These are phyloP conservation scores for Colletes gigas DNA, from an alignment of 1,140 invertebrate genomes.

Conservation along the genomic window DNA sequence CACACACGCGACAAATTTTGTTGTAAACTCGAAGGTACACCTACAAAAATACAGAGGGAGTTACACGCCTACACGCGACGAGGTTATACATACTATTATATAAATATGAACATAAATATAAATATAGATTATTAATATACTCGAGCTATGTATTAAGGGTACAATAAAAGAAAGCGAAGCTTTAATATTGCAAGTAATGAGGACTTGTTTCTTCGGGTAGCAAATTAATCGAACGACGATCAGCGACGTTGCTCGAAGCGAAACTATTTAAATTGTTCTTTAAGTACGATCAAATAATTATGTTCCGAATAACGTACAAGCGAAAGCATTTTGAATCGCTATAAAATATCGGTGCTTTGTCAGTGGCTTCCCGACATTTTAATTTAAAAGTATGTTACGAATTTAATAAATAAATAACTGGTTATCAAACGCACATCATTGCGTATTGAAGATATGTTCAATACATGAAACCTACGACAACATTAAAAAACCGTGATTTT, in stretches of 20 bases:
- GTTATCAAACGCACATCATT: too few relatives aligned
- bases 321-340: too few relatives aligned
- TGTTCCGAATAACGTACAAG: too few relatives aligned
- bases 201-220: slow-evolving; percentile 1
- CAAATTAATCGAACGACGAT: not conserved
- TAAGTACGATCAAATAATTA: not conserved
- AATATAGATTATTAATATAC: slow-evolving; percentile 72
- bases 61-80: slow-evolving; percentile 51
- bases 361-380: too few relatives aligned
- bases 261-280: not conserved
- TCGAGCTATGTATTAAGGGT: slow-evolving; percentile 73
- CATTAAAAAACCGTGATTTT: too few relatives aligned
- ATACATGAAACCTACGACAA: too few relatives aligned
- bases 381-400: too few relatives aligned
- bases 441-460: too few relatives aligned
- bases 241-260: not conserved
- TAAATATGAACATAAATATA: slow-evolving; percentile 48
- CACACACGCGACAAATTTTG: slow-evolving; percentile 1
- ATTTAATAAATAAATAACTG: too few relatives aligned
- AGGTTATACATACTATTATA: slow-evolving; percentile 54
- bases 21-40: slow-evolving; percentile 25
- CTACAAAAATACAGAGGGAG: slow-evolving; percentile 32
- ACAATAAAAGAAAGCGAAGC: slow-evolving; percentile 72
- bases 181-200: slow-evolving; percentile 49
- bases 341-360: too few relatives aligned